Evolutionary conservation across 2,888 invertebrate species (phyloP).

Genomic region (Erebia aethiops): DNA sequence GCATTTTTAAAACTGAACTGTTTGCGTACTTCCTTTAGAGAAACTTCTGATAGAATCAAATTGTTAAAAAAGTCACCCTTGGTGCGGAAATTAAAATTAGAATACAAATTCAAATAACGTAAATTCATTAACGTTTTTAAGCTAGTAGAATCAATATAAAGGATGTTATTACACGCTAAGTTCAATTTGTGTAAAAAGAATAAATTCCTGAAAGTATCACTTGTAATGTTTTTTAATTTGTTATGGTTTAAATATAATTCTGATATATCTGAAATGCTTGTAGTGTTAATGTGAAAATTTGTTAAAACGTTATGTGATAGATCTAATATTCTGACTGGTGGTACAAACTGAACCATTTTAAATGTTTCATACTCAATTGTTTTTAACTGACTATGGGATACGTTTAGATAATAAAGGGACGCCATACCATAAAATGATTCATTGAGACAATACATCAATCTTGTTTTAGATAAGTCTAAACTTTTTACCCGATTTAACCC

Average conservation of each 20-base stretch:
- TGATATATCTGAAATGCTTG: slow-evolving; percentile 18
- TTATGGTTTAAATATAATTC: slow-evolving; percentile 33
- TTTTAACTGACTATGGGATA: slow-evolving; percentile 27
- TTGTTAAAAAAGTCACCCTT: slow-evolving; percentile 26
- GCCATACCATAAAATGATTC: slow-evolving; percentile 21
- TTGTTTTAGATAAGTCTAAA: slow-evolving; percentile 27
- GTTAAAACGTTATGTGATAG: slow-evolving; percentile 30
- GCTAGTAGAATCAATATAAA: slow-evolving; percentile 24
- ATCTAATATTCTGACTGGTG: slow-evolving; percentile 23
- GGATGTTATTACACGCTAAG: slow-evolving; percentile 29
- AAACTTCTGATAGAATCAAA: slow-evolving; percentile 28
- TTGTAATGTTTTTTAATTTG: slow-evolving; percentile 28
- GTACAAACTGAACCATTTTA: slow-evolving; percentile 14
- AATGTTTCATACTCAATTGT: slow-evolving; percentile 32
- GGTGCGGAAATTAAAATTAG: slow-evolving; percentile 26
- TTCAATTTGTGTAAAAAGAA: slow-evolving; percentile 21
- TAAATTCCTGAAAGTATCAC: slow-evolving; percentile 27
- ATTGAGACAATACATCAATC: slow-evolving; percentile 20
- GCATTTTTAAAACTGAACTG: slow-evolving; percentile 22
- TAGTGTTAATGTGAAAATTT: slow-evolving; percentile 30
- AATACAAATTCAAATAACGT: slow-evolving; percentile 20
- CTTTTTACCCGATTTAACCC: slow-evolving; percentile 13
- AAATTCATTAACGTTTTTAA: slow-evolving; percentile 23
- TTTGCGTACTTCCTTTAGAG: slow-evolving; percentile 18
- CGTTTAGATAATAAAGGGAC: slow-evolving; percentile 22